phyloP scores from a whole-genome alignment of 2,888 invertebrate species.

The Meta bourneti region DNA sequence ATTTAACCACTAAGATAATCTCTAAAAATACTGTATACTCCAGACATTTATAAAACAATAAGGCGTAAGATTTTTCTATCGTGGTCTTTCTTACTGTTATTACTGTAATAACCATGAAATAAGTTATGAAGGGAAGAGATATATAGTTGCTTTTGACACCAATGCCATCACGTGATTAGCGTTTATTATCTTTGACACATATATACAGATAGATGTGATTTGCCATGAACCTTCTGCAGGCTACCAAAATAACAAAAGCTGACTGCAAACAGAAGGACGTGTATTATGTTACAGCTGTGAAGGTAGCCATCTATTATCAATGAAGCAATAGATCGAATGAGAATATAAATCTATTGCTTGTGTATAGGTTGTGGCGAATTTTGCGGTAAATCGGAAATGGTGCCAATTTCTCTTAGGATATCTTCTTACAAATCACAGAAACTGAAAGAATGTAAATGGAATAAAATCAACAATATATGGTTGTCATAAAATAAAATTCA shows the following conservation, averaged over 20 bases:
- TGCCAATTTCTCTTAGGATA: too few relatives aligned
- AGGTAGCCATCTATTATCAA: not conserved
- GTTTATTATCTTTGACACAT: not conserved
- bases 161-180: not conserved
- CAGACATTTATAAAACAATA: too few relatives aligned
- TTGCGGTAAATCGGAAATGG: too few relatives aligned
- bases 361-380: too few relatives aligned
- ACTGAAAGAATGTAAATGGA: too few relatives aligned
- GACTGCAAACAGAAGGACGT: not conserved
- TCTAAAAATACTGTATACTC: too few relatives aligned
- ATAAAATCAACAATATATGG: too few relatives aligned
- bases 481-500: too few relatives aligned
- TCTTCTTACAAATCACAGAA: too few relatives aligned
- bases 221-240: not conserved
- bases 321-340: not conserved
- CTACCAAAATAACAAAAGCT: not conserved
- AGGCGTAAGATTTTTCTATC: not conserved
- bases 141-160: constrained; percentile 1
- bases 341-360: too few relatives aligned
- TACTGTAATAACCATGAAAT: not conserved
- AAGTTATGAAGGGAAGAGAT: not conserved
- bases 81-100: not conserved
- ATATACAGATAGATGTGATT: not conserved
- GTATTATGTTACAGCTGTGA: not conserved
- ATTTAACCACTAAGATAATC: too few relatives aligned